Percentiles rank a stretch among this genome's conserved stretches.
Conservation (phyloP, 2,113 vertebrate species). For the Periophthalmodon schlosseri region DNA sequence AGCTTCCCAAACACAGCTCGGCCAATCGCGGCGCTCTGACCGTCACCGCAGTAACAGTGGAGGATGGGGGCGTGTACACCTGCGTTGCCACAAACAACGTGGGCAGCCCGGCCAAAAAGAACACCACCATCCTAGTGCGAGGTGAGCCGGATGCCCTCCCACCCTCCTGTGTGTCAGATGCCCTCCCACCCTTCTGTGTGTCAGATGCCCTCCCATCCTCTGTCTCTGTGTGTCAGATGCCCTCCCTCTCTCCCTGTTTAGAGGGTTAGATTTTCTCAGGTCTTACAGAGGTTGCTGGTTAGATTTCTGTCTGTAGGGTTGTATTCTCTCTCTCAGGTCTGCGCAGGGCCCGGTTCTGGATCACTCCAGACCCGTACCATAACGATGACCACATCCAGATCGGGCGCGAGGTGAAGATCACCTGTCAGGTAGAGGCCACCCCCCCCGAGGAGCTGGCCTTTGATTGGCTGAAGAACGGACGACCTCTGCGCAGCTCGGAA, state of each 20-base stretch:
- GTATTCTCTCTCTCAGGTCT: slow-evolving; percentile 78
- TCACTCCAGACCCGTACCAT: slow-evolving; percentile 98
- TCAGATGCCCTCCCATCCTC: too few species aligned
- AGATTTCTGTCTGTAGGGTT: not conserved
- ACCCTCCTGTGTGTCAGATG: too few species aligned
- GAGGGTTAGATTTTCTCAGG: too few species aligned
- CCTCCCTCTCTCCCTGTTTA: too few species aligned
- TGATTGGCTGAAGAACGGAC: slow-evolving; percentile 97
- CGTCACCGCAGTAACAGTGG: slow-evolving; percentile 39
- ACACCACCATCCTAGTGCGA: slow-evolving; percentile 59
- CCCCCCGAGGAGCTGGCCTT: slow-evolving; percentile 94
- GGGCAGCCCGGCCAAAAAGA: slow-evolving; percentile 61
- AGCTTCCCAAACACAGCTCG: slow-evolving; percentile 51
- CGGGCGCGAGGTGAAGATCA: slow-evolving; percentile 97
- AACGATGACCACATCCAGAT: slow-evolving; percentile 99
- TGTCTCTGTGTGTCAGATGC: too few species aligned
- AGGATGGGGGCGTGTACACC: slow-evolving; percentile 60
- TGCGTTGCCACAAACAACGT: slow-evolving; percentile 69
- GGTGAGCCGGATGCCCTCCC: slow-evolving; percentile 32
- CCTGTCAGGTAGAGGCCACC: slow-evolving; percentile 94
- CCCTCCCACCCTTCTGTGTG: too few species aligned
- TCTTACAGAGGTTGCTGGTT: too few species aligned
- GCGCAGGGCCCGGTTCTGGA: slow-evolving; percentile 97
- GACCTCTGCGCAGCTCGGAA: slow-evolving; percentile 91
- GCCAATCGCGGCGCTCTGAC: slow-evolving; percentile 54